Percentiles rank a stretch among this genome's conserved stretches.
Conservation (phyloP, 2,888 invertebrate species). For the Linnaemya tessellans region DNA sequence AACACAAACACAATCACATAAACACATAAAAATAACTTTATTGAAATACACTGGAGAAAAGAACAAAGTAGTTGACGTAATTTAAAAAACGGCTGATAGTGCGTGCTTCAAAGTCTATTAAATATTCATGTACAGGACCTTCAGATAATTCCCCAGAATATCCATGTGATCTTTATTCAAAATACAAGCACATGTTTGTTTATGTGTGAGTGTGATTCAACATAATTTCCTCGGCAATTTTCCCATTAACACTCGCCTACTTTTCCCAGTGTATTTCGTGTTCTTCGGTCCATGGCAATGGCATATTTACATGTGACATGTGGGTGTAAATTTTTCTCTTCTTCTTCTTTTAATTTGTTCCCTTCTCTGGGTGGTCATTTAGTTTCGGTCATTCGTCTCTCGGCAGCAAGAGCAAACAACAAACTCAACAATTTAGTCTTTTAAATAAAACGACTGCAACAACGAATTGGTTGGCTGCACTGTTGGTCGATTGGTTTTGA, state of each 20-base stretch:
- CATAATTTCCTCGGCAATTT: neutral
- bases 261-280: constrained; percentile 37
- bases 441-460: constrained; percentile 26
- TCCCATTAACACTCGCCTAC: neutral
- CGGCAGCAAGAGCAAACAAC: constrained; percentile 1
- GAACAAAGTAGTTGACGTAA: neutral
- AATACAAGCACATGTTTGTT: no score
- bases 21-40: neutral
- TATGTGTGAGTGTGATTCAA: no score
- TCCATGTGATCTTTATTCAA: no score
- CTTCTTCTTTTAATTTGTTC: neutral
- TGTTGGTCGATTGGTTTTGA: constrained; percentile 54
- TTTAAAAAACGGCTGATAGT: no score
- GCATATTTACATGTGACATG: constrained; percentile 63
- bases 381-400: constrained; percentile 56
- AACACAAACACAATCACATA: neutral
- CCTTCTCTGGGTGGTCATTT: constrained; percentile 45
- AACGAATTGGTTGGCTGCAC: constrained; percentile 34
- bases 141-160: no score
- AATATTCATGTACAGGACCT: no score
- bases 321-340: constrained; percentile 36
- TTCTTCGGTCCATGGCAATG: constrained; percentile 62
- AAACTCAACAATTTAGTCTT: constrained; percentile 26
- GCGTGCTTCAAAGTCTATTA: no score
- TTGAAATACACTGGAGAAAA: neutral